A percentile compares a stretch with the other conserved stretches of the same genome.
Conservation (phyloP, 2,888 invertebrate genomes). For the Galeopsomyia nigrocyanea region DNA sequence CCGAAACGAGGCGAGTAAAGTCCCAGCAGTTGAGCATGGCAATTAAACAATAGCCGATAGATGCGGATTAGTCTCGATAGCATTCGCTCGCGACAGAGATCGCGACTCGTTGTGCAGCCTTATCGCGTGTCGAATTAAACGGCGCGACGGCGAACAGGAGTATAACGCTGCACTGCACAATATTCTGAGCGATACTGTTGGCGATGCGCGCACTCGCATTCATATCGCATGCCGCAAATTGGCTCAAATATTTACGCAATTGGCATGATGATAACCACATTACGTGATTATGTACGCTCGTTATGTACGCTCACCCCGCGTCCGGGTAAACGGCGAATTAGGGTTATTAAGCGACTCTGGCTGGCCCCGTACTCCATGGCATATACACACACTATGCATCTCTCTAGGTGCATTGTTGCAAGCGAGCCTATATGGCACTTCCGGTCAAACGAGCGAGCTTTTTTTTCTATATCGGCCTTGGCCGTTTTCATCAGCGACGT, state of each 20-base stretch:
- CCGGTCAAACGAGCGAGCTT: neutral
- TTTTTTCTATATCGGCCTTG: conserved; percentile 21
- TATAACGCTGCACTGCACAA: neutral
- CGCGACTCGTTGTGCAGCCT: conserved; percentile 22
- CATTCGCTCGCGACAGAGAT: conserved; percentile 24
- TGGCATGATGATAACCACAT: conserved; percentile 67
- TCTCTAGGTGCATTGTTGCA: neutral
- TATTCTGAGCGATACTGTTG: conserved; percentile 4
- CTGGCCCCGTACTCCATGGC: neutral
- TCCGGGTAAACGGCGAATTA: conserved; percentile 58
- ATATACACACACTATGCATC: too few relatives aligned
- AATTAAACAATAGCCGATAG: too few relatives aligned
- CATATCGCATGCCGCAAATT: conserved; percentile 66
- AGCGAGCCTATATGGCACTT: neutral
- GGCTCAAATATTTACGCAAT: conserved; percentile 68
- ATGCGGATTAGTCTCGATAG: conserved; percentile 8
- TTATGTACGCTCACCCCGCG: conserved; percentile 57
- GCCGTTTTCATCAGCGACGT: neutral
- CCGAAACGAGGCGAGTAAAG: too few relatives aligned
- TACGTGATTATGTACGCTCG: conserved; percentile 66
- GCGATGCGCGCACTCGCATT: conserved; percentile 32
- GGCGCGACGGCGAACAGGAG: conserved; percentile 23
- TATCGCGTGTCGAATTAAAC: conserved; percentile 47
- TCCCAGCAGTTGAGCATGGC: too few relatives aligned
- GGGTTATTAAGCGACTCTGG: conserved; percentile 58